phyloP scores from a whole-genome alignment of 2,113 vertebrate genomes.

The Lepisosteus osseus region DNA sequence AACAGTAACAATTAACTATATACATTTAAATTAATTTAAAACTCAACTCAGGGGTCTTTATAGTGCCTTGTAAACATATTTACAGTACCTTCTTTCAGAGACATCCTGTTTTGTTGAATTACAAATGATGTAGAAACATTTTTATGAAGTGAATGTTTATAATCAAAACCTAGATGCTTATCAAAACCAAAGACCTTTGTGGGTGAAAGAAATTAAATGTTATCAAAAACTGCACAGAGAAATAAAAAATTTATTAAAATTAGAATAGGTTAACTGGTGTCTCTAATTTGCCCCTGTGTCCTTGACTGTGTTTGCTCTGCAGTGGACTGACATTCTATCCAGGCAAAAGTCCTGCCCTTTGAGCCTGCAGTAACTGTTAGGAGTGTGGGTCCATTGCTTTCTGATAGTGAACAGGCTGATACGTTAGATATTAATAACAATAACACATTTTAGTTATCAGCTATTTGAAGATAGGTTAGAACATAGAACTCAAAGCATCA shows the following conservation, averaged over 20 bases:
- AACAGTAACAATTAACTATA: background rate
- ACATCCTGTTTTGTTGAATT: background rate
- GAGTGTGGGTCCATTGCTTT: too few species aligned
- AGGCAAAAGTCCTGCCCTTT: background rate
- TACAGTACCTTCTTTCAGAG: background rate
- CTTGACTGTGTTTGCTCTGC: too few species aligned
- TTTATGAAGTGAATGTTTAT: background rate
- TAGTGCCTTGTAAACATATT: background rate
- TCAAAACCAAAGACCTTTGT: too few species aligned
- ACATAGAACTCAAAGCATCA: too few species aligned
- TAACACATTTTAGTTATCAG: too few species aligned
- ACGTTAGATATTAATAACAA: too few species aligned
- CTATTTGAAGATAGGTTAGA: too few species aligned
- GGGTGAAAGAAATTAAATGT: too few species aligned
- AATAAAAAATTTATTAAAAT: background rate
- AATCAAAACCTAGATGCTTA: background rate
- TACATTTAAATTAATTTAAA: background rate
- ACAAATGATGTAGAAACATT: background rate
- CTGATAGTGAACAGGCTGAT: too few species aligned
- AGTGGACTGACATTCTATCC: too few species aligned
- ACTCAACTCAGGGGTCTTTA: background rate
- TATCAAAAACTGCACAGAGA: too few species aligned
- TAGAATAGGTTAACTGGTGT: background rate
- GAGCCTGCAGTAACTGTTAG: background rate
- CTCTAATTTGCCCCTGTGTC: background rate